Base-by-base conservation (phyloP, 1,140 invertebrate genomes). In the Pemphigus obesinymphae region DNA sequence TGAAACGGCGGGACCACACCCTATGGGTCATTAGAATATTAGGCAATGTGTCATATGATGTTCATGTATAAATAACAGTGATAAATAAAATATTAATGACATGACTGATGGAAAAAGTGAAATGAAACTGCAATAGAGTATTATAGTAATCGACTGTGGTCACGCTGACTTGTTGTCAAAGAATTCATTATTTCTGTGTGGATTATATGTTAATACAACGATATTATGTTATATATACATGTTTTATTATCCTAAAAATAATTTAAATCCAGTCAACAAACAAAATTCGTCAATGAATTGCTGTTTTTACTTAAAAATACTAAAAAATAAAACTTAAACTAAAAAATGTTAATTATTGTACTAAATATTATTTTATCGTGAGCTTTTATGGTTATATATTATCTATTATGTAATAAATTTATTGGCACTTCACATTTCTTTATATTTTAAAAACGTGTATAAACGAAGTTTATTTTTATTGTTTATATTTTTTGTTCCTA, bases 131-230 rank as follows among this genome's bases (percentile, higher is more conserved):
- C 76, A 45, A 40, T 45, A 13, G 17, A 50, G 37, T 58, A 3
- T 80, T 63, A 58, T 63, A 80, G 55, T 80, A 80, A 80, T 80
- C 76, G 76, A 63, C 55, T 80, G 55, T 80, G 76, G 55, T 80
- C 76, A 80, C 76, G 76, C 55, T 78, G 75, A 78, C 75, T 45
- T 63, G 76, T 80, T 80, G 76, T 80, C 76, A 80, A 80, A 80
- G 76, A 80, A 80, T 80, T 45, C 55, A 80, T 63, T 80, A 80
- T 31, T 63, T 20, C 8, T 13, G 23, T 37, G 23, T 29, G 23
- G 55, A 4, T 61, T 31, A 43, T 31, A 40, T 58, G 55, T 63
- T 80, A 80, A 78, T 78, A 78, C 20, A 37, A 58, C 20, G 23
- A 58, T 55, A 13, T 80, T 45, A 63, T 80, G 26, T 50, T n/a